Evolutionary conservation across 2,113 vertebrate genomes (phyloP).

Genomic region (Cettia cetti): DNA sequence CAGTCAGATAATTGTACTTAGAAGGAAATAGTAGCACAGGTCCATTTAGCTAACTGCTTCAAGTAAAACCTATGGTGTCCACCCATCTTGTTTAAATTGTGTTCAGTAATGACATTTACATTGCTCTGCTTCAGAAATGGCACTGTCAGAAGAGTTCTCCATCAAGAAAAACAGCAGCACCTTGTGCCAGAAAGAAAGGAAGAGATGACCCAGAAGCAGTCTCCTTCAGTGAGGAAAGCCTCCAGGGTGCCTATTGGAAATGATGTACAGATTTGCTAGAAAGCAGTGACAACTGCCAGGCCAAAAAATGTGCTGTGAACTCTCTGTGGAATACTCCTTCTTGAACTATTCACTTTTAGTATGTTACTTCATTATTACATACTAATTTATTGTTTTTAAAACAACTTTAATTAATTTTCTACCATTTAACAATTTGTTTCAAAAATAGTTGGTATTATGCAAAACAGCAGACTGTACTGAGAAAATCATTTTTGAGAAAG

Average conservation of each 20-base stretch:
- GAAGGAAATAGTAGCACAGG: background rate
- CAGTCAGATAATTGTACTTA: background rate
- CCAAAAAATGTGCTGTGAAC: background rate
- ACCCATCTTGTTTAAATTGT: background rate
- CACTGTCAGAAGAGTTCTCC: background rate
- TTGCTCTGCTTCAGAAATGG: background rate
- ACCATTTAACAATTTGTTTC: background rate
- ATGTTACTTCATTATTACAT: background rate
- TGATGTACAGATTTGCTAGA: background rate
- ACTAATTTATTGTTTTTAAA: background rate
- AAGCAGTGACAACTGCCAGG: background rate
- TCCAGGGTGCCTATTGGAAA: background rate
- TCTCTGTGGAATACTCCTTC: background rate
- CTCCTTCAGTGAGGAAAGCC: background rate
- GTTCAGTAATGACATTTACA: background rate
- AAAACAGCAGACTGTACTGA: background rate
- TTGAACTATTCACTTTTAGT: background rate
- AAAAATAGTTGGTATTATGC: background rate
- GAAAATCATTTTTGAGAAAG: background rate
- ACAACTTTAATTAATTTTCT: background rate
- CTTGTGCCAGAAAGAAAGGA: background rate
- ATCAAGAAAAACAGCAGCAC: background rate
- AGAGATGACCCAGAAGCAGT: background rate
- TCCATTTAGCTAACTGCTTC: background rate
- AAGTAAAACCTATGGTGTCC: background rate